A percentile compares a stretch with the other conserved stretches of the same genome.
These are phyloP conservation scores for Sylvia atricapilla DNA, from an alignment of 2,113 vertebrate species.

Conservation along the genomic window DNA sequence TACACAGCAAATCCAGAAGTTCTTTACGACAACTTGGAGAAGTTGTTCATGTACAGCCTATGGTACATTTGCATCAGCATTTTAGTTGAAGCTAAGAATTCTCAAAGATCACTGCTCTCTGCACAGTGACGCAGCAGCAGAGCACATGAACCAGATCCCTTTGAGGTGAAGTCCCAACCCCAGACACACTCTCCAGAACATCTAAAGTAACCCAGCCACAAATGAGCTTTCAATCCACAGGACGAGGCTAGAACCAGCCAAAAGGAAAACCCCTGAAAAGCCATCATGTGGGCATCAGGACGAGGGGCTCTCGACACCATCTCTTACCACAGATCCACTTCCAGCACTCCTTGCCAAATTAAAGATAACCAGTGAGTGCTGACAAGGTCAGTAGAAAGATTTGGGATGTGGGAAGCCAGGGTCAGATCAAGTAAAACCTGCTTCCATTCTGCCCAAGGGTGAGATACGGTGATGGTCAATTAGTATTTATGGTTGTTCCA, in stretches of 20 bases:
- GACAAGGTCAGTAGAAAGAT: background rate
- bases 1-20: background rate
- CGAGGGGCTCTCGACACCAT: rapidly evolving
- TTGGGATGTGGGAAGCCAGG: background rate
- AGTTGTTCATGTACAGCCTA: background rate
- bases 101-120: background rate
- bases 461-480: background rate
- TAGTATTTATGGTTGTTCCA: background rate
- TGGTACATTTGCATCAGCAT: background rate
- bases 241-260: background rate
- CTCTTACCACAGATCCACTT: background rate
- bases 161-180: background rate
- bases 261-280: background rate
- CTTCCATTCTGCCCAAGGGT: background rate
- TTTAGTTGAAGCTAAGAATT: background rate
- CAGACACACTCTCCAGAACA: background rate
- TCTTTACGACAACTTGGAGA: background rate
- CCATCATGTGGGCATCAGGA: background rate
- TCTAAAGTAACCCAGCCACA: background rate
- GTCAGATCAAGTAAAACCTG: background rate
- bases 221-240: background rate
- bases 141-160: background rate
- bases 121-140: background rate
- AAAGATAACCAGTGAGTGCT: background rate
- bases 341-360: background rate